Evolutionary conservation across 1,140 invertebrate genomes (phyloP).

Genomic region (Chrysomallon squamiferum): DNA sequence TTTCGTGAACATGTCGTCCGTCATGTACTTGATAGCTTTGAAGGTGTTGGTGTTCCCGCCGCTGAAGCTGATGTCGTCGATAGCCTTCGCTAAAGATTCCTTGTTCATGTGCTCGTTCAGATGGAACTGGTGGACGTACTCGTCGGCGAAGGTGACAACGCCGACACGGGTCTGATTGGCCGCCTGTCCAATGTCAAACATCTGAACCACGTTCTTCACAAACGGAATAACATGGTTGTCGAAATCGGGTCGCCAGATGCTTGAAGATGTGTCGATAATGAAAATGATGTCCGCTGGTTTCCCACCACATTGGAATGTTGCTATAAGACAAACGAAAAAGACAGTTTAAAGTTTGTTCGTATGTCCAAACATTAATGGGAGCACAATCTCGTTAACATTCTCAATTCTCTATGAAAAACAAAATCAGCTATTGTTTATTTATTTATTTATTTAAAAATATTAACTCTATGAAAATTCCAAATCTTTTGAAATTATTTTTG

Average conservation of each 20-base stretch:
- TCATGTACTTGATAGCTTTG: slow-evolving; percentile 24
- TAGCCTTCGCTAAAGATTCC: neutral
- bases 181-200: slow-evolving; percentile 26
- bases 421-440: too few species aligned
- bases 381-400: too few species aligned
- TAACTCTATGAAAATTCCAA: too few species aligned
- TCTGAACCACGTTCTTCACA: slow-evolving; percentile 32
- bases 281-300: slow-evolving; percentile 45
- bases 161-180: slow-evolving; percentile 29
- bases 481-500: too few species aligned
- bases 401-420: too few species aligned
- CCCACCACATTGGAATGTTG: slow-evolving; percentile 13
- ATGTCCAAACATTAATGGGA: too few species aligned
- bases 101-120: slow-evolving; percentile 21
- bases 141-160: slow-evolving; percentile 30
- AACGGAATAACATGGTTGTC: slow-evolving; percentile 35
- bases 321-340: neutral
- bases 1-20: slow-evolving; percentile 19
- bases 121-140: slow-evolving; percentile 25
- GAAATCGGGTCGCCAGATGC: slow-evolving; percentile 44
- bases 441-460: too few species aligned
- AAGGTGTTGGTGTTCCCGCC: slow-evolving; percentile 42
- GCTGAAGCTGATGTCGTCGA: slow-evolving; percentile 2
- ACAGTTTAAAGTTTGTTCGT: too few species aligned
- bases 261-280: slow-evolving; percentile 44